phyloP scores from a whole-genome alignment of 2,113 vertebrate species.

The Pomatorhinus ruficollis region DNA sequence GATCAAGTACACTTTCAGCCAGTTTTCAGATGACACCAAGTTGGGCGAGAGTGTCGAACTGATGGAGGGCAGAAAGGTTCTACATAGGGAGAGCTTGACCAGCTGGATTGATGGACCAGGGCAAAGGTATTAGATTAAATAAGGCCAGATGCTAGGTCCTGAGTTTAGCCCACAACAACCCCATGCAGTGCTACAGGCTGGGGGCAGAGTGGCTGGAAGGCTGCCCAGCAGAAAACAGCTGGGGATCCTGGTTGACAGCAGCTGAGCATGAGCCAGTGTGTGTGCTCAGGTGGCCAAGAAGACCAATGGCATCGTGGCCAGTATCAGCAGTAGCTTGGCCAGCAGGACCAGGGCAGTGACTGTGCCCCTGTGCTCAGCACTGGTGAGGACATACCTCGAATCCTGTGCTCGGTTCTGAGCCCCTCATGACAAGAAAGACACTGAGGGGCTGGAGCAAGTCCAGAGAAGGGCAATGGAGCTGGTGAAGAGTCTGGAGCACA shows the following conservation, averaged over 20 bases:
- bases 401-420: neutral
- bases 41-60: fast-evolving
- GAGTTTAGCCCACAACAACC: neutral
- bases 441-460: fast-evolving
- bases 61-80: neutral
- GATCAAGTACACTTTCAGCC: fast-evolving
- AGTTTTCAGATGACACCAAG: neutral
- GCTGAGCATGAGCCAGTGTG: neutral
- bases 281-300: neutral
- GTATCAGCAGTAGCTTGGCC: neutral
- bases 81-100: neutral
- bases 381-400: neutral
- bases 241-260: fast-evolving
- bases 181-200: neutral
- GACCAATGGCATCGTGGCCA: neutral
- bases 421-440: neutral
- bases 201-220: neutral
- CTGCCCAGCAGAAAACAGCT: neutral
- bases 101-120: neutral
- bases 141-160: neutral
- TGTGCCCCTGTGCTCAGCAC: neutral
- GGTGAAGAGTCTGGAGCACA: neutral
- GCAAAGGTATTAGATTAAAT: neutral
- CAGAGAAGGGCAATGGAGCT: neutral
- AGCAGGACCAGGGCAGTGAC: neutral